phyloP scores from a whole-genome alignment of 2,113 vertebrate species.

The Manacus vitellinus region DNA sequence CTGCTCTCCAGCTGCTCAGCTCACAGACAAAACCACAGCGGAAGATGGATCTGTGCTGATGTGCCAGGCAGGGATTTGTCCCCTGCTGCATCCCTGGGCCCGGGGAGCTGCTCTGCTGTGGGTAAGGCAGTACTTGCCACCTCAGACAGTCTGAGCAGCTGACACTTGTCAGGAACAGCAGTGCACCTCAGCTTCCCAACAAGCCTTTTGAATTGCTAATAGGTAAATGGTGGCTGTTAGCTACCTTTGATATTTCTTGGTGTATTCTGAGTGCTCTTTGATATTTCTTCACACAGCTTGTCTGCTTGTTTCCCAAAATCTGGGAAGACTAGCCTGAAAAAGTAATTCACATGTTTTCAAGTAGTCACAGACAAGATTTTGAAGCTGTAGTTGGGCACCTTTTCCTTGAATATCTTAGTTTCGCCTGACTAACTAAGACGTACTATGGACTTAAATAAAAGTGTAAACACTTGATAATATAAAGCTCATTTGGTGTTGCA shows the following conservation, averaged over 20 bases:
- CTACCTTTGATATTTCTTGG: background rate
- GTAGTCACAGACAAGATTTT: background rate
- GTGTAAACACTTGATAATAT: background rate
- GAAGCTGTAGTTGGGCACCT: background rate
- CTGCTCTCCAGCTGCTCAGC: background rate
- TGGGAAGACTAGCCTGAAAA: background rate
- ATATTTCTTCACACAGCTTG: background rate
- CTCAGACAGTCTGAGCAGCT: background rate
- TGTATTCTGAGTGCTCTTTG: background rate
- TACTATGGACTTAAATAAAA: background rate
- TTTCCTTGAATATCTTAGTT: background rate
- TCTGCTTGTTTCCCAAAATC: background rate
- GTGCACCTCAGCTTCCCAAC: background rate
- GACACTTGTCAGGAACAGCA: background rate
- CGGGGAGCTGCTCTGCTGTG: background rate
- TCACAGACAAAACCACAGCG: background rate
- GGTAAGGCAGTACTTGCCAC: background rate
- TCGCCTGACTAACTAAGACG: background rate
- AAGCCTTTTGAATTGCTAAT: slow-evolving; percentile 7
- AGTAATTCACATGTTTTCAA: background rate
- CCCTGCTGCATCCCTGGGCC: background rate
- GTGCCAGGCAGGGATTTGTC: background rate
- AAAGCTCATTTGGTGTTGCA: background rate
- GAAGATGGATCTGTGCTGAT: background rate
- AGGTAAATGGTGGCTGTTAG: background rate